Evolutionary conservation across 2,888 invertebrate species (phyloP), one percentile per base, ranked within the genome.

Genomic region (Drosophila emarginata): DNA sequence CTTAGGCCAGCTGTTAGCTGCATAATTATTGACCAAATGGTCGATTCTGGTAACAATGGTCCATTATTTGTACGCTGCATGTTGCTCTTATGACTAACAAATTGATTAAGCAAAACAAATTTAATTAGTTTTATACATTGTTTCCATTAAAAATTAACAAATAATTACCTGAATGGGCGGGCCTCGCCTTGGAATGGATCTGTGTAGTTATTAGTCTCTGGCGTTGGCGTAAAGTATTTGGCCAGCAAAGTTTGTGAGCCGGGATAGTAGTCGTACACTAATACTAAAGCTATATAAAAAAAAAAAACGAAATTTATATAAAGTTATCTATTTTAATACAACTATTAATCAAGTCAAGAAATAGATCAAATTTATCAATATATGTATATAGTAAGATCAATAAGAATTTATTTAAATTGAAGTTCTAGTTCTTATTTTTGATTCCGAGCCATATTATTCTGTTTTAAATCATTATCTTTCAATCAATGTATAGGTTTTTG

Each of bases 261-360:
- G 26, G 99, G 96, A 93, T 97, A 97, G 92, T 96, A 99, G 91
- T 98, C 98, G 92, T 98, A 99, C 63, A 98, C 97, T 92, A 99
- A 96, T 81, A 99, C 95, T 93, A 99, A 94, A 65, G 99, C 98
- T 92, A 79, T n/a, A 51, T 14, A 23, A 94, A 92, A 97, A 97
- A 98, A 36, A 0, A 12, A 11, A 32, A 32, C 15, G 28, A 15
- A 26, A 26, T 2, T 45, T 4, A 36, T 2, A 15, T n/a, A 12
- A 5, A 15, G n/a, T 11, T 50, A 9, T 9, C 11, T 9, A 1
- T 12, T 4, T n/a, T n/a, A n/a, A 52, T 26, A 40, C 6, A 45
- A 6, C 0, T 6, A 23, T 21, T 21, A 12, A 5, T 12, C 45
- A 9, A 9, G 5, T 9, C 12, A 15, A 15, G 15, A 45, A 45